These are phyloP conservation scores for Megaptera novaeangliae DNA, from an alignment of 2,113 vertebrate genomes.

Conservation along the genomic window DNA sequence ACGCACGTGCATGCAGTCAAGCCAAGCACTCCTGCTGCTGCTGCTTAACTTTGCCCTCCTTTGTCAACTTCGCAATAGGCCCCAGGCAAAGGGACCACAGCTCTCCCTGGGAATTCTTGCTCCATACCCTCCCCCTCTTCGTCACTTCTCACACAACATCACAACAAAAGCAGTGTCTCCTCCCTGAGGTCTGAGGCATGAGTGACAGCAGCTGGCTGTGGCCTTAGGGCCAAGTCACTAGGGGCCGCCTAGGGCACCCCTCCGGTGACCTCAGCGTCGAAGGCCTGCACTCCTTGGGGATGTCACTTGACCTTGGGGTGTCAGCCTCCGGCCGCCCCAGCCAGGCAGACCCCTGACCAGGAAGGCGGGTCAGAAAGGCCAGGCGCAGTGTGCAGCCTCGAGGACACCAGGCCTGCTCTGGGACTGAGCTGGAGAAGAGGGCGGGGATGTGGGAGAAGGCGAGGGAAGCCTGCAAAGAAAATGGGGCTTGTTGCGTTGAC, in stretches of 20 bases:
- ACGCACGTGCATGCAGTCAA: too few relatives aligned
- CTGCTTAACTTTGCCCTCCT: neutral
- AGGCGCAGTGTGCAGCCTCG: neutral
- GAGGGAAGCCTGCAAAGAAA: neutral
- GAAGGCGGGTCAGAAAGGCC: neutral
- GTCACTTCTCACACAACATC: neutral
- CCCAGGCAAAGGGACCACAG: neutral
- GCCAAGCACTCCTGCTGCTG: neutral
- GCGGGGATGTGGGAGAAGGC: neutral
- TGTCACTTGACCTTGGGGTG: neutral
- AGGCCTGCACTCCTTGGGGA: neutral
- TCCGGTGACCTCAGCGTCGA: neutral
- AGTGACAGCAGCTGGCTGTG: neutral
- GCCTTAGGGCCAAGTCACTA: neutral
- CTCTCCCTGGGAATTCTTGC: neutral
- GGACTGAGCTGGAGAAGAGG: neutral
- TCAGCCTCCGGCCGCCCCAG: neutral
- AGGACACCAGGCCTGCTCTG: neutral
- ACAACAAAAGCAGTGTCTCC: neutral
- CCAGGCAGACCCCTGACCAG: neutral
- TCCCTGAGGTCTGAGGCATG: neutral
- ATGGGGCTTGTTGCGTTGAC: neutral
- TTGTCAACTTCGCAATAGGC: neutral
- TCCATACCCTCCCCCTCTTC: neutral
- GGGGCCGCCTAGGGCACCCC: neutral